Percentiles rank a stretch among this genome's conserved stretches.
Evolutionary conservation across 2,113 vertebrate species (phyloP).

Genomic region (Sylvia atricapilla): DNA sequence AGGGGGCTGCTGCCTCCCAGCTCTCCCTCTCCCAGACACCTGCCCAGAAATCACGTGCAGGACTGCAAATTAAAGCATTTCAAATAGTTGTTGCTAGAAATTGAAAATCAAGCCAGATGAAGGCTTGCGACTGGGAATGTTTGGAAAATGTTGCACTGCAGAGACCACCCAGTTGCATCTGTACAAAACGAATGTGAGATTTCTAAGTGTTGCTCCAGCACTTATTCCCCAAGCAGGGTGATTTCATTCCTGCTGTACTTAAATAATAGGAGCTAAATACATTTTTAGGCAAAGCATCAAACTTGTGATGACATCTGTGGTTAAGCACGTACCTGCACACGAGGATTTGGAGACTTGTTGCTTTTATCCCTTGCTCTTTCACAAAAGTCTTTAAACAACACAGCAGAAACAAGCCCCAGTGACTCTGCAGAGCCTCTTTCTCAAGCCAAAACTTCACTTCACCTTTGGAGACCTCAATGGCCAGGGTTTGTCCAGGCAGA

Average conservation of each 20-base stretch:
- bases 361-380: neutral
- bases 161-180: constrained; percentile 30
- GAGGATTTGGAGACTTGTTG: neutral
- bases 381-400: neutral
- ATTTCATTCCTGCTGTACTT: constrained; percentile 39
- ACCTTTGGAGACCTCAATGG: neutral
- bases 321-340: neutral
- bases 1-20: neutral
- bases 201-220: neutral
- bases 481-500: accelerated
- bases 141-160: neutral
- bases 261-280: constrained; percentile 5
- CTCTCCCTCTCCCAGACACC: neutral
- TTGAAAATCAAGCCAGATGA: neutral
- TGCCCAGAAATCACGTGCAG: neutral
- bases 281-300: constrained; percentile 46
- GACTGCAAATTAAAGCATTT: neutral
- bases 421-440: neutral
- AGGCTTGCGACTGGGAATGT: neutral
- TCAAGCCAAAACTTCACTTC: neutral
- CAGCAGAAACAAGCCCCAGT: neutral
- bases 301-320: constrained; percentile 22
- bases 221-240: neutral
- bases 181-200: neutral
- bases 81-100: neutral